Evolutionary conservation across 2,888 invertebrate species (phyloP).

Genomic region (Apeira syringaria): DNA sequence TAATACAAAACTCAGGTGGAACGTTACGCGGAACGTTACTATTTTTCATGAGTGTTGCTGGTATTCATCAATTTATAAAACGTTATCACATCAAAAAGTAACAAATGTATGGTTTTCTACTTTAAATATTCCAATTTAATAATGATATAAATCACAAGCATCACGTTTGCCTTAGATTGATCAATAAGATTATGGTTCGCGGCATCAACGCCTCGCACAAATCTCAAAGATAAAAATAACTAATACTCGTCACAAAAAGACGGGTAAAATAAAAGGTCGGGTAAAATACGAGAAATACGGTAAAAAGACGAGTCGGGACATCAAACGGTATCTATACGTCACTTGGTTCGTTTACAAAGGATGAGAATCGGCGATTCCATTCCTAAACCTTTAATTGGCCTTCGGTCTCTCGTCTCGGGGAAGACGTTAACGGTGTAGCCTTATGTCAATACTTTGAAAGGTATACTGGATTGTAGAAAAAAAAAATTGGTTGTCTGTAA

Average conservation of each 20-base stretch:
- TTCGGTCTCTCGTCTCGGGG: constrained; percentile 44
- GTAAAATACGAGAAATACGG: constrained; percentile 19
- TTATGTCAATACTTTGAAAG: no score
- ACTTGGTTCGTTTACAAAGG: constrained; percentile 60
- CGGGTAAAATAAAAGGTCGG: constrained; percentile 8
- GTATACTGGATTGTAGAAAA: no score
- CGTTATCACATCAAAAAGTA: no score
- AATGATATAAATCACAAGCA: constrained; percentile 60
- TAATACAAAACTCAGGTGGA: no score
- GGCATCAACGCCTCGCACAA: constrained; percentile 7
- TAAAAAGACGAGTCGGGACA: constrained; percentile 40
- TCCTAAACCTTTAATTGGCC: constrained; percentile 77
- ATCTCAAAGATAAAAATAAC: constrained; percentile 1
- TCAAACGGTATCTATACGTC: constrained; percentile 59
- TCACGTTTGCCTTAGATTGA: no score
- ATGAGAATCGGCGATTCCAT: constrained; percentile 59
- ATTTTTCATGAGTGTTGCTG: no score
- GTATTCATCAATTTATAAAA: no score
- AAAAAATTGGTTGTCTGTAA: no score
- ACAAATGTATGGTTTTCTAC: no score
- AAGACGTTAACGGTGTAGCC: constrained; percentile 4
- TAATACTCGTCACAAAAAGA: constrained; percentile 5
- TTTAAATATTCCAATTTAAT: no score
- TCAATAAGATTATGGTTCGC: neutral
- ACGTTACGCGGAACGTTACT: no score